Evolutionary conservation across 2,888 invertebrate species (phyloP), one percentile per base, ranked within the genome.

Genomic region (Argyresthia goedartella): DNA sequence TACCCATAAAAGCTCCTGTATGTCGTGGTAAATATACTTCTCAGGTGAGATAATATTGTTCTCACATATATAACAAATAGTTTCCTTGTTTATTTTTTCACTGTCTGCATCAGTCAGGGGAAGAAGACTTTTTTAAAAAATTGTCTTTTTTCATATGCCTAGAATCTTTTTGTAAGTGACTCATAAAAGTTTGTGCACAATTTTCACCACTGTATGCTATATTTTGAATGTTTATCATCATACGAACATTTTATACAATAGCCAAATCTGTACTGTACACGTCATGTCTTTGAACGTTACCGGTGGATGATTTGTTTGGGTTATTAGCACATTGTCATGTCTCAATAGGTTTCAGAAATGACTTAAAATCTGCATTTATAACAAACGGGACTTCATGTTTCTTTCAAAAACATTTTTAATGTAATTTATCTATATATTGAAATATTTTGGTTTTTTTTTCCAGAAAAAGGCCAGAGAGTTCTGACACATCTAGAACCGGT

Each of bases 181-280:
- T 33, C 52, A 66, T 59, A 55, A 65, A 66, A 13, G 55, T 54
- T 57, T 60, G 43, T 7, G 59, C 53, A 54, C 60, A 65, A 50
- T 63, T 50, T 15, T 49, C n/a, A 3, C 60, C 66, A 13, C 50
- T 59, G 47, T 63, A 64, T 35, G 59, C 58, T 53, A 39, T 58
- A 62, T 56, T 56, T 60, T 44, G 58, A 62, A n/a, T 59, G 52
- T 36, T 35, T 54, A 51, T 64, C 54, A 55, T 64, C 58, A 54
- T 57, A 65, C 48, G 60, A 59, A 57, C 62, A 64, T 54, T 64
- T 63, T 9, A 64, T 56, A 45, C 62, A 64, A 54, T 64, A 64
- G 9, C 60, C 63, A 54, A 65, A 66, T 56, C 65, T 65, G 52
- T 62, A 57, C 65, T 65, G 52, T 62, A 63, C 1, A 56, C 55